Base-by-base conservation (phyloP, 1,140 invertebrate species). In the Hylaeus volcanicus region DNA sequence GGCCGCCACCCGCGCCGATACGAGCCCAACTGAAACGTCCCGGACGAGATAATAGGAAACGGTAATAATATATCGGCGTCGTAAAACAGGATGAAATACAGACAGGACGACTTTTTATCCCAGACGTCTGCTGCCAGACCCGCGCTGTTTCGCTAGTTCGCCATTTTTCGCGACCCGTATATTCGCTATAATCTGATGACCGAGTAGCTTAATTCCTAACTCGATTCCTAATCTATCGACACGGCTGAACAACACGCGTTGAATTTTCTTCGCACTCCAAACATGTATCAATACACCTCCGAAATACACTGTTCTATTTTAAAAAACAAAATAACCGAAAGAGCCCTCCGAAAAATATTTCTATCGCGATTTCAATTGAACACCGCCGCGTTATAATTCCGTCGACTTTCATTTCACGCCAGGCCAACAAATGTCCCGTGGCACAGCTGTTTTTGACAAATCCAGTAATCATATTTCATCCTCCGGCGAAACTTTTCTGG, bases 371-470 rank as follows among this genome's bases (percentile, higher is more conserved):
- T 41, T 55, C 53, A 39, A 55, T 4, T 56, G 56, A 43, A 43
- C n/a, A 12, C n/a, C 55, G n/a, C 14, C 39, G 5, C 45, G 77
- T 82, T 82, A 82, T 60, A 86, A 85, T 86, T 85, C 68, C 86
- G 81, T 56, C 74, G 64, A 81, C 74, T 86, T 87, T 86, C 82
- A 86, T 86, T 87, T 86, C 81, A 83, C 70, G 77, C 74, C 75
- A 43, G 69, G 58, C 58, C 71, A 83, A 83, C 85, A 86, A 86
- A 86, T 78, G 70, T 77, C 74, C 60, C 81, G 51, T 81, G 86
- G 81, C 85, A 74, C 86, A 86, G 84, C 86, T 87, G 86, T 84
- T 87, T 87, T 86, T 86, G 86, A 87, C 86, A 87, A 87, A 87
- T 86, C 81, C 85, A 41, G 72, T 74, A 84, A 86, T 86, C 86